phyloP scores from a whole-genome alignment of 2,888 invertebrate species.

The Sphecodes monilicornis region DNA sequence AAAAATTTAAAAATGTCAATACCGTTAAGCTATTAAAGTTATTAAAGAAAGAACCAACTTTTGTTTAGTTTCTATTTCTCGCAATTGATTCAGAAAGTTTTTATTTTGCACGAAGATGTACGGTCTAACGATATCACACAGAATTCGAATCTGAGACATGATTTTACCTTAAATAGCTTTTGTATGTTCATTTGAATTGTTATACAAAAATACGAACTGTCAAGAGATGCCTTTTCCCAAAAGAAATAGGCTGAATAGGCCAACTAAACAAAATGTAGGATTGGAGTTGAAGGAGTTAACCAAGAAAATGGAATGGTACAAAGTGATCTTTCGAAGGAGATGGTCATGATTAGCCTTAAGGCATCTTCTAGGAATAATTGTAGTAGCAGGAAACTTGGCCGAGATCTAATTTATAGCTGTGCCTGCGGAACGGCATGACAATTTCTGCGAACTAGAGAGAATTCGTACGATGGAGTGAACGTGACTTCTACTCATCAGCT shows the following conservation, averaged over 20 bases:
- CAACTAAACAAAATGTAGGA: background rate
- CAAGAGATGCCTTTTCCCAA: background rate
- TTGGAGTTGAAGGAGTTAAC: background rate
- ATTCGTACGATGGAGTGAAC: background rate
- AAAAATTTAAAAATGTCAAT: no score
- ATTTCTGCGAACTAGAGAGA: background rate
- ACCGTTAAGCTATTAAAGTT: no score
- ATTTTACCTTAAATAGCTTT: background rate
- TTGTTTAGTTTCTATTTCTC: no score
- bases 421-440: background rate
- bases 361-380: conserved; percentile 4
- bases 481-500: background rate
- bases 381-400: background rate
- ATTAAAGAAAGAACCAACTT: no score
- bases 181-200: background rate
- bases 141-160: background rate
- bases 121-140: no score
- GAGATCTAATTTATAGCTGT: conserved; percentile 5
- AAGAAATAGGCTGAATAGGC: no score
- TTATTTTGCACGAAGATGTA: no score
- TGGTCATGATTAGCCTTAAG: background rate
- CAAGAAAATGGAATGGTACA: background rate
- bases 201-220: no score
- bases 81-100: no score
- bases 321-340: background rate